Evolutionary conservation across 2,797 vertebrate genomes (phyloP), one percentile per base, ranked within the genome.

Genomic region (Crenichthys baileyi): DNA sequence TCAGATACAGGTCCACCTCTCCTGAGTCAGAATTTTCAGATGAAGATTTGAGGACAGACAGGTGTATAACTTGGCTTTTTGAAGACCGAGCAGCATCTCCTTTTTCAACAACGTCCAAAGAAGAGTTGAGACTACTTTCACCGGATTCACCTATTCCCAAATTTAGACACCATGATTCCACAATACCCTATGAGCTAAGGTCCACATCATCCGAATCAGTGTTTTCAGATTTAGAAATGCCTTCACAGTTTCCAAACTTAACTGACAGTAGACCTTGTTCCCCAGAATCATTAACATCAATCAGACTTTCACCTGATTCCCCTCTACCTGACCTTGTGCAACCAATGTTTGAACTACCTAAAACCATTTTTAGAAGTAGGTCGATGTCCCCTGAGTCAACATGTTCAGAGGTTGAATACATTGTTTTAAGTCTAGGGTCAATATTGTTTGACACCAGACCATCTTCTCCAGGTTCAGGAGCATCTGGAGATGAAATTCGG

Each of bases 371-470:
- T 85, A 88, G 80, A 85, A 2, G 75, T 36, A 77, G 91, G 44
- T 92, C 91, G 44, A 31, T 63, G 74, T 95, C 93, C 16, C 89
- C 93, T 24, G 90, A 91, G 67, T 95, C 94, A 46, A 8, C 56
- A n/a, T 88, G 79, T 58, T 95, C 93, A 77, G 92, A 93, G 11
- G 20, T 80, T 70, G 93, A 95, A 88, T 88, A 78, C 55, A 78
- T 88, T 4, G 79, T 83, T 78, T 36, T 90, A 53, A 87, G 86
- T 18, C n/a, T 80, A 39, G 81, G 79, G 71, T 82, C 88, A 55
- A 3, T 61, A 5, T 65, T 46, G 53, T 36, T 76, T 80, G 85
- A 91, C 8, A 22, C 72, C 7, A 90, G 92, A 85, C 73, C 72
- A 5, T 75, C 44, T 51, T 91, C 92, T 53, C 89, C 90, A 11